Evolutionary conservation across 2,888 invertebrate species (phyloP), one percentile per base, ranked within the genome.

Genomic region (Mellilla xanthometata): DNA sequence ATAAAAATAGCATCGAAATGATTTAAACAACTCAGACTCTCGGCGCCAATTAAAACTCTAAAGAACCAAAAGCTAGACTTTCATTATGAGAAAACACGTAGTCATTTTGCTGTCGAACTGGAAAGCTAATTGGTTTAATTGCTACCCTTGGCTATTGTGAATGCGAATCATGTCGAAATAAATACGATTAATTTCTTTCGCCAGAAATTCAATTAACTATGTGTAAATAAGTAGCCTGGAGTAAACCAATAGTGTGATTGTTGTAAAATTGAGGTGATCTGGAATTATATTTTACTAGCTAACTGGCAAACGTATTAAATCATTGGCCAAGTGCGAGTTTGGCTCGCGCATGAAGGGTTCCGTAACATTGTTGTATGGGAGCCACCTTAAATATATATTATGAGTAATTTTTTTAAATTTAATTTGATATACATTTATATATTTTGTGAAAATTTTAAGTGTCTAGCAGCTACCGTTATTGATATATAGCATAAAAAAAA

Each of bases 101-200:
- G 32, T n/a, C 24, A 13, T 34, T 52, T 42, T 13, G 38, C 40
- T 40, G 31, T 11, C 9, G 24, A 39, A 42, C 23, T 35, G 13
- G 35, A 35, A n/a, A 35, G 8, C 28, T 50, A 54, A 54, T 52
- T 49, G 49, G 41, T 44, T 45, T 49, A 51, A 57, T 54, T 52
- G 38, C 24, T 27, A 31, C 39, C 33, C 30, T 42, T 24, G 31
- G 42, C 22, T 33, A 50, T 41, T 52, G 43, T 40, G 42, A 30
- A 51, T 45, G 41, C 54, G 31, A 52, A 39, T 36, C 49, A 39
- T 46, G 50, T 48, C 35, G 35, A 43, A 43, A 48, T 48, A 33
- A 54, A 48, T 54, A 43, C 46, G 24, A 43, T 30, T 56, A 49
- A 52, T 54, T 45, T 43, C 45, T 49, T 45, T 49, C 24, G 28